Evolutionary conservation across 64 coral and sea anemone species (phyloP).

Genomic region (Anthopleura sola): DNA sequence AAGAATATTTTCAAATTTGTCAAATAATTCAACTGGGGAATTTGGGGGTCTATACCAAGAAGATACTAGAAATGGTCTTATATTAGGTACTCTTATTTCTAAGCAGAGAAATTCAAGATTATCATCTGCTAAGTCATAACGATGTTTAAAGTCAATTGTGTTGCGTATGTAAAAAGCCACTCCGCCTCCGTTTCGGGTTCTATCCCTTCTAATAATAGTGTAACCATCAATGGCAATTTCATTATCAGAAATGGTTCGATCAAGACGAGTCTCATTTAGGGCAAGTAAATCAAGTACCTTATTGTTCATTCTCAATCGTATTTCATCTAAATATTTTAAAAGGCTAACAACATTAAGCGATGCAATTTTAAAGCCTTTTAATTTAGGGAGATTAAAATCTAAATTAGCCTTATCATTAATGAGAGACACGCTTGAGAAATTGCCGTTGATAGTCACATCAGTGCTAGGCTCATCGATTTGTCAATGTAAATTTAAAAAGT

Average conservation of each 20-base stretch:
- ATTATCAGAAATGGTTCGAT: neutral
- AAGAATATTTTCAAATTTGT: neutral
- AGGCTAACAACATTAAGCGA: slow-evolving; percentile 24
- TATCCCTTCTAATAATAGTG: slow-evolving; percentile 18
- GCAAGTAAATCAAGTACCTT: slow-evolving; percentile 6
- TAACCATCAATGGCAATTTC: slow-evolving; percentile 27
- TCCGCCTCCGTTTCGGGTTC: slow-evolving; percentile 14
- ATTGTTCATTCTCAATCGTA: neutral
- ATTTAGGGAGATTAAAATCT: neutral
- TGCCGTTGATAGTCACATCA: neutral
- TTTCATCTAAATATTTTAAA: slow-evolving; percentile 26
- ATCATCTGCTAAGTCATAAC: neutral
- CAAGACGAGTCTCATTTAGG: slow-evolving; percentile 31
- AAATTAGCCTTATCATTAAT: neutral
- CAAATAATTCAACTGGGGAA: neutral
- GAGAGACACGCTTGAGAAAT: neutral
- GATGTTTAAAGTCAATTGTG: neutral
- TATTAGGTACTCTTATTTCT: neutral
- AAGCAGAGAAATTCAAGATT: neutral
- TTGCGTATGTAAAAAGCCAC: slow-evolving; percentile 2
- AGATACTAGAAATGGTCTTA: neutral
- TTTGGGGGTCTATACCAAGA: slow-evolving; percentile 5
- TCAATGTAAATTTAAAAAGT: no score
- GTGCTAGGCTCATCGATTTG: no score
- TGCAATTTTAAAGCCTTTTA: slow-evolving; percentile 39